phyloP scores from a whole-genome alignment of 1,140 invertebrate species.

The Brachionus sp. region DNA sequence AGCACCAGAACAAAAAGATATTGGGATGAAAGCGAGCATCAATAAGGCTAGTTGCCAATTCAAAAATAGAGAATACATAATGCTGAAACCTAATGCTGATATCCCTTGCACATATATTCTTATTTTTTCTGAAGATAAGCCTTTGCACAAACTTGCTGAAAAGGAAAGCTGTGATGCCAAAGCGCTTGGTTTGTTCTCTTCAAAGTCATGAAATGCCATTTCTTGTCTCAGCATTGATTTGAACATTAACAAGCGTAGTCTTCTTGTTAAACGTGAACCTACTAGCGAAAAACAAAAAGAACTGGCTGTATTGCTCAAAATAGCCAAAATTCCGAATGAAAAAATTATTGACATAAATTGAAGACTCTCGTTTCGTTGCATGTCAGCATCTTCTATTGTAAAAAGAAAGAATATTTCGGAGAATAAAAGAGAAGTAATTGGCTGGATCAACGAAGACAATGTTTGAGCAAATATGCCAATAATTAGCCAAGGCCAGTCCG shows the following conservation, averaged over 20 bases:
- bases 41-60: too few relatives aligned
- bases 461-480: background rate
- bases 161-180: constrained; percentile 62
- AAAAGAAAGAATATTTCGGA: constrained; percentile 12
- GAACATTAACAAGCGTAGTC: constrained; percentile 72
- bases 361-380: background rate
- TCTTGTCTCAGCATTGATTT: constrained; percentile 64
- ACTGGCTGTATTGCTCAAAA: background rate
- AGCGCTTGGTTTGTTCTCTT: constrained; percentile 61
- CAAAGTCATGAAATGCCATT: constrained; percentile 62
- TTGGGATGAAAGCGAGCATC: too few relatives aligned
- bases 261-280: constrained; percentile 66
- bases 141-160: constrained; percentile 62
- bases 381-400: background rate
- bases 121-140: constrained; percentile 60
- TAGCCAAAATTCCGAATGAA: background rate
- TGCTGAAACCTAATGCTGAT: constrained; percentile 64
- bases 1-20: constrained; percentile 61
- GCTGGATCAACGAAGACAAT: background rate
- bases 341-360: constrained; percentile 10
- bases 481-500: background rate
- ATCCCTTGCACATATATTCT: constrained; percentile 60
- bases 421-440: background rate
- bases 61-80: too few relatives aligned
- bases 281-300: background rate